phyloP scores from a whole-genome alignment of 1,140 invertebrate species.

The Platorchestia sp. region DNA sequence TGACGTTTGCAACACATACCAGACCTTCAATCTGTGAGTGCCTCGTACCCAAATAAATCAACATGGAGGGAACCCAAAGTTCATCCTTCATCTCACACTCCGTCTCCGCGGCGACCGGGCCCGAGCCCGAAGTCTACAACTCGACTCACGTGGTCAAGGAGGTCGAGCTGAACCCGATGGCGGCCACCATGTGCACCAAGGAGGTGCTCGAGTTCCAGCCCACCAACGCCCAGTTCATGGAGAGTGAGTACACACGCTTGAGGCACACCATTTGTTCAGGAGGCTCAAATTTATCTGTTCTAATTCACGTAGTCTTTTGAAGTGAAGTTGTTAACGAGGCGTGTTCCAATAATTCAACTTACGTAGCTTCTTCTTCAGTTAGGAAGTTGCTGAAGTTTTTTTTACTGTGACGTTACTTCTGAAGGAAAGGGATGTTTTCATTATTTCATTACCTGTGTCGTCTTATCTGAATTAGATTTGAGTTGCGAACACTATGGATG shows the following conservation, averaged over 20 bases:
- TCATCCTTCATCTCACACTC: not conserved
- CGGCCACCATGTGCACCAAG: not conserved
- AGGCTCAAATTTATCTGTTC: no score
- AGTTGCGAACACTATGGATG: no score
- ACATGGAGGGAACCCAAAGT: conserved; percentile 2
- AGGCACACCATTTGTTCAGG: no score
- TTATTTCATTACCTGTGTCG: no score
- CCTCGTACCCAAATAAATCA: not conserved
- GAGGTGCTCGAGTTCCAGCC: not conserved
- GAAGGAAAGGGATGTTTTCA: no score
- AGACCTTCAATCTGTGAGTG: not conserved
- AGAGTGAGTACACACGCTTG: conserved; percentile 46
- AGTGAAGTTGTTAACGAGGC: no score
- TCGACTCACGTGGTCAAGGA: not conserved
- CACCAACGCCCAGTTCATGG: conserved; percentile 24
- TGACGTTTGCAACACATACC: not conserved
- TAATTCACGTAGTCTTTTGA: no score
- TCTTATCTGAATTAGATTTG: no score
- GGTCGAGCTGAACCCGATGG: conserved; percentile 1
- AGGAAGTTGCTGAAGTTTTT: no score
- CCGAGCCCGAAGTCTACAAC: not conserved
- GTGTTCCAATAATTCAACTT: no score
- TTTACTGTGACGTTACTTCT: no score
- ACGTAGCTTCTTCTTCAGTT: no score
- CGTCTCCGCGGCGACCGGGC: not conserved